Conservation (phyloP, 2,888 invertebrate species). For the Antheraea assamensis region DNA sequence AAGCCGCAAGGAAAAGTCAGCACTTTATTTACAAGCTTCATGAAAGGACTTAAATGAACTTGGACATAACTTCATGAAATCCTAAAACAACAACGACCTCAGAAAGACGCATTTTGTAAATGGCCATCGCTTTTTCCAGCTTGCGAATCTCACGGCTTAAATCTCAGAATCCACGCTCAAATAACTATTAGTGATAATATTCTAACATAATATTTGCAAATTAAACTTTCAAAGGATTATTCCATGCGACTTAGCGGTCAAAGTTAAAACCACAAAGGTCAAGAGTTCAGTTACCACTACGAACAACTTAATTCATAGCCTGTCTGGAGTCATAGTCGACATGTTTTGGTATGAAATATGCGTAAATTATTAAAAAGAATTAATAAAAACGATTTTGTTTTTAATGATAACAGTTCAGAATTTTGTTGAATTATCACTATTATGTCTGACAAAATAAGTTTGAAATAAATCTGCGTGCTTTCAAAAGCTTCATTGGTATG, state of each 20-base stretch:
- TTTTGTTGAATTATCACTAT: neutral
- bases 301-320: neutral
- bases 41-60: neutral
- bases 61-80: neutral
- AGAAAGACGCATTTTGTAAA: neutral
- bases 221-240: slow-evolving; percentile 8
- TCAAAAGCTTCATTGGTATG: neutral
- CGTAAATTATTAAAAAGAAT: neutral
- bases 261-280: neutral
- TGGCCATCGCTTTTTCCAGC: neutral
- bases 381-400: neutral
- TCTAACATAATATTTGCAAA: neutral
- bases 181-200: slow-evolving; percentile 3
- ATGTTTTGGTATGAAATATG: neutral
- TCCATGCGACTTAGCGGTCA: neutral
- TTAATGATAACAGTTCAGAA: neutral
- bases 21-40: neutral
- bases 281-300: neutral
- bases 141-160: neutral
- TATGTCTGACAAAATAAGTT: neutral
- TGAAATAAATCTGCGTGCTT: neutral
- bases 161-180: neutral
- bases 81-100: neutral
- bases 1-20: too few species aligned
- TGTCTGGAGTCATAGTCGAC: neutral